Evolutionary conservation across 2,888 invertebrate species (phyloP), one percentile per base, ranked within the genome.

Genomic region (Calameuta filiformis): DNA sequence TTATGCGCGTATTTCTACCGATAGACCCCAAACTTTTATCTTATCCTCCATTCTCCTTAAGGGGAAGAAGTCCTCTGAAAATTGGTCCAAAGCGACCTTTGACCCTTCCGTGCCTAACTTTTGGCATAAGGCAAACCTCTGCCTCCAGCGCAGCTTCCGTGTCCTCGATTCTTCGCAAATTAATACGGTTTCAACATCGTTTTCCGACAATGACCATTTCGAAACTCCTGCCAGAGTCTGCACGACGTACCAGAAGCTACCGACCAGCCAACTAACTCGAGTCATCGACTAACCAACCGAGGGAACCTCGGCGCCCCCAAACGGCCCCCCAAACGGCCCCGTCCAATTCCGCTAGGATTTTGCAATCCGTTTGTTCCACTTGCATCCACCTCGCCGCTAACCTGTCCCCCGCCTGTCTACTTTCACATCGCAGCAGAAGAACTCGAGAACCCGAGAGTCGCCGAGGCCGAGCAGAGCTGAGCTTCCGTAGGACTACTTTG

Each of bases 361-460:
- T 85, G 89, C 87, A 89, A 89, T 83, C 80, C 79, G 84, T 80
- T 84, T 81, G 87, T 89, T 89, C 88, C 81, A 88, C 89, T 89
- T 87, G 88, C 85, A 85, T 86, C 87, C 85, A 84, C 83, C 81
- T 73, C 15, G 35, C 37, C 69, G 68, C 35, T 81, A 83, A 81
- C 81, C 76, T 79, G 77, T 79, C 79, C 79, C 79, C 80, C 76
- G 82, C 78, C 83, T 12, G 34, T 1, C 30, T 85, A 87, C 87
- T 87, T 88, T 89, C 87, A 87, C 88, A 81, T 85, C 81, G 81
- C 80, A 81, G 80, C 84, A 31, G 31, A 31, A 31, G 31, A 31
- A 31, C 31, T 31, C 31, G 31, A 85, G 86, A 87, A 86, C 56
- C 2, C 23, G 56, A 56, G 56, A 56, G 9, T 2, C 12, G 40